These are phyloP conservation scores for Drosophila parthenogenetica DNA, from an alignment of 2,888 invertebrate species.

Conservation along the genomic window DNA sequence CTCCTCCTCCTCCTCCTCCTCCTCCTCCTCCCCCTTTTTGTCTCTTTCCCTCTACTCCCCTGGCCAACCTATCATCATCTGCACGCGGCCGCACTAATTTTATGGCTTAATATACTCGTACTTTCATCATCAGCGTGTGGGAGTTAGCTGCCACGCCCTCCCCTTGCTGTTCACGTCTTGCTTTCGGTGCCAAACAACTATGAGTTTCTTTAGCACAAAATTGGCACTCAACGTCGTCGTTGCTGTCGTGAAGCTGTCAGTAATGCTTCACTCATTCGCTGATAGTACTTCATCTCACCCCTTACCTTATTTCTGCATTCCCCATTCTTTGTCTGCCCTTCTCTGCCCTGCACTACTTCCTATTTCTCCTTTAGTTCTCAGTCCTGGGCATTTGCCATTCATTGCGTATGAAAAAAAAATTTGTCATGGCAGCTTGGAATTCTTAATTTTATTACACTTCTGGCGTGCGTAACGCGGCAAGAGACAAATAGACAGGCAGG, in stretches of 20 bases:
- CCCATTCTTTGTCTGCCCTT: not conserved
- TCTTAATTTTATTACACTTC: constrained; percentile 83
- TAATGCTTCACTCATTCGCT: constrained; percentile 67
- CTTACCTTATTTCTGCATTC: not conserved
- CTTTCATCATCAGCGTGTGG: constrained; percentile 41
- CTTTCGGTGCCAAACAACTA: constrained; percentile 43
- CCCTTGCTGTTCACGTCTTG: not conserved
- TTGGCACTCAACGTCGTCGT: constrained; percentile 74
- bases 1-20: no score
- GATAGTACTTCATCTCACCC: constrained; percentile 19
- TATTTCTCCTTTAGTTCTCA: not conserved
- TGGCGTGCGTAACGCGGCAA: constrained; percentile 64
- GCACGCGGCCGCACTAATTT: constrained; percentile 76
- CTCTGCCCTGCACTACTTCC: not conserved
- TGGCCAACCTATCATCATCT: not conserved
- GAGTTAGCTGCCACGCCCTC: constrained; percentile 6
- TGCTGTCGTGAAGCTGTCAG: constrained; percentile 63
- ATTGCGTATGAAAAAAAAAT: constrained; percentile 61
- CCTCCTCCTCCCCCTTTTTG: not conserved
- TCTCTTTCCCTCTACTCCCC: not conserved
- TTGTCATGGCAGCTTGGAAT: constrained; percentile 83
- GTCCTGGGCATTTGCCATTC: constrained; percentile 48
- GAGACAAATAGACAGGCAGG: constrained; percentile 56
- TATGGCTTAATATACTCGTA: constrained; percentile 80
- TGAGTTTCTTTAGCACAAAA: constrained; percentile 66